Evolutionary conservation across 1,140 invertebrate genomes (phyloP), one percentile per base, ranked within the genome.

Genomic region (Drosophila orosa): DNA sequence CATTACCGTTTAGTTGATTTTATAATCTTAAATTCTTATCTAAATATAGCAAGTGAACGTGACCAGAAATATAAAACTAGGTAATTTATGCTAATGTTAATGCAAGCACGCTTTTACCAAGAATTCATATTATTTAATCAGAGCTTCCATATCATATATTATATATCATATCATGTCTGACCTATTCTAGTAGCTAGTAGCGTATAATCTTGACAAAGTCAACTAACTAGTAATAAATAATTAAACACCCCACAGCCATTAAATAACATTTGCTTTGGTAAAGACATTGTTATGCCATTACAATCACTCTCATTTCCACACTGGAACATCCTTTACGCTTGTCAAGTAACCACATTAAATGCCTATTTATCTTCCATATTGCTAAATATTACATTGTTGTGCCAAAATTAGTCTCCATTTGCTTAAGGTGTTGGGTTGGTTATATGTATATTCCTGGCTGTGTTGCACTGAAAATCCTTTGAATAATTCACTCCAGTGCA

Each of bases 21-120:
- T 33, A 52, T 6, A n/a, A n/a, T n/a, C n/a, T n/a, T n/a, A 10
- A 31, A 31, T 31, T 24, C 7, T 31, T 39, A 39, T 56, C 24
- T 56, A 5, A 22, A 37, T 27, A 39, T 27, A 27, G 27, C 15
- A 12, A 8, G 9, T 15, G 50, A 29, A 62, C 59, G 59, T 62
- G 59, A 29, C 31, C 17, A 19, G n/a, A 29, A 29, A 58, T 25
- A 39, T 25, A 39, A 15, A 56, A 39, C 9, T 61, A 12, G 59
- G 33, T 58, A 24, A 40, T 45, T 19, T 29, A 33, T 15, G 17
- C 8, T 13, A 37, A 27, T 45, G 0, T 29, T n/a, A 29, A 22
- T 37, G 3, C 17, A 10, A 27, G 9, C 50, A 22, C 54, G 31
- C 24, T 3, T 57, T 57, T 8, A 19, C n/a, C 12, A 5, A 22